phyloP scores from a whole-genome alignment of 2,888 invertebrate genomes.

The Zaprionus lineosus region DNA sequence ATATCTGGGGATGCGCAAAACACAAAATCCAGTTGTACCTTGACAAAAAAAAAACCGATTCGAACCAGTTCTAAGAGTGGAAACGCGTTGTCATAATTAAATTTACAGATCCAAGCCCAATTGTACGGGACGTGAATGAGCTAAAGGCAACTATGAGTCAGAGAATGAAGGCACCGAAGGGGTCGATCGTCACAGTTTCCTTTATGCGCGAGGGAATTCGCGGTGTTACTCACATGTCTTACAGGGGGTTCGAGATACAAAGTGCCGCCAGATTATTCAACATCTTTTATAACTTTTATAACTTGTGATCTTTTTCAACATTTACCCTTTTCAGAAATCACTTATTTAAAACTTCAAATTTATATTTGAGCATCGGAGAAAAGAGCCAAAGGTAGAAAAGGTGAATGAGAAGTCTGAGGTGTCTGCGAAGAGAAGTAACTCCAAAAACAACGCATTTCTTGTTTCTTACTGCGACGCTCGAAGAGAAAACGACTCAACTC shows the following conservation, averaged over 20 bases:
- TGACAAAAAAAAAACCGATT: background rate
- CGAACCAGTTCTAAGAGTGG: constrained; percentile 3
- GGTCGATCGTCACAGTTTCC: constrained; percentile 29
- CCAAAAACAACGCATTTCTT: too few relatives aligned
- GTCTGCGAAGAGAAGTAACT: too few relatives aligned
- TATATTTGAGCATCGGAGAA: constrained; percentile 26
- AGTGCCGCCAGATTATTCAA: constrained; percentile 3
- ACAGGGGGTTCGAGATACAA: background rate
- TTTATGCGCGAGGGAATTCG: constrained; percentile 48
- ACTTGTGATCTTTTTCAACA: constrained; percentile 13
- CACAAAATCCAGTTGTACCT: background rate
- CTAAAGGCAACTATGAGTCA: constrained; percentile 39
- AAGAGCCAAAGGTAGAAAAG: constrained; percentile 23
- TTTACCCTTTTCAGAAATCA: constrained; percentile 16
- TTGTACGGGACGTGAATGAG: too few relatives aligned
- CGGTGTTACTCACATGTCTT: constrained; percentile 46
- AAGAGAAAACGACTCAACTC: constrained; percentile 8
- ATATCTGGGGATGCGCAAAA: too few relatives aligned
- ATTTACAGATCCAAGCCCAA: too few relatives aligned
- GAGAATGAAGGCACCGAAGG: constrained; percentile 1
- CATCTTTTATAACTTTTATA: constrained; percentile 10
- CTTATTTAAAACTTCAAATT: constrained; percentile 13
- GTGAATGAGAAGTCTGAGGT: constrained; percentile 11
- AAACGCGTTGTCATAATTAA: constrained; percentile 6
- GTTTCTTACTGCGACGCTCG: constrained; percentile 13